Conservation (phyloP, 2,113 vertebrate species). For the Hippolais icterina region DNA sequence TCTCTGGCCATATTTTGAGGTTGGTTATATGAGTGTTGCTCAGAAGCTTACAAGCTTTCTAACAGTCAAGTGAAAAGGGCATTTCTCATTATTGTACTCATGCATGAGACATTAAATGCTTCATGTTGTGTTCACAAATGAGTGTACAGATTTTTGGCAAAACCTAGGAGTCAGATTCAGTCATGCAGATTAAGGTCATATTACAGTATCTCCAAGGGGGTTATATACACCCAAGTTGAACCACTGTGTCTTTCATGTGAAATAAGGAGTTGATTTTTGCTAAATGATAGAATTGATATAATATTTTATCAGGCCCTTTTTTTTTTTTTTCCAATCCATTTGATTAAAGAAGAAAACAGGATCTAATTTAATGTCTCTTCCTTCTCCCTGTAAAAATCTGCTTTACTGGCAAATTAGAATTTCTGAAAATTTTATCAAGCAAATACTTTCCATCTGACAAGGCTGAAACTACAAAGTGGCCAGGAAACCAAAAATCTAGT, state of each 20-base stretch:
- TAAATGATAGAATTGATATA: neutral
- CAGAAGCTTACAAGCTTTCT: constrained; percentile 36
- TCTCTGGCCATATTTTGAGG: neutral
- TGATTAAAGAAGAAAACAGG: neutral
- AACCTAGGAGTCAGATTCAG: neutral
- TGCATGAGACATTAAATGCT: constrained; percentile 12
- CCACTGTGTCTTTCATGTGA: neutral
- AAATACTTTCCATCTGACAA: constrained; percentile 22
- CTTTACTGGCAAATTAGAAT: constrained; percentile 51
- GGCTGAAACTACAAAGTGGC: constrained; percentile 26
- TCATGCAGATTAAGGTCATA: constrained; percentile 23
- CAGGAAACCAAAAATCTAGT: constrained; percentile 17
- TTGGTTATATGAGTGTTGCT: neutral
- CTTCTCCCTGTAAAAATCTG: neutral
- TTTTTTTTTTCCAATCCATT: neutral
- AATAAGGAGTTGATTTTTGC: neutral
- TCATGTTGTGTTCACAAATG: constrained; percentile 38
- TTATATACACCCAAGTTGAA: neutral
- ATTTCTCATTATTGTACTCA: constrained; percentile 13
- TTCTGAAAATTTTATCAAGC: constrained; percentile 49
- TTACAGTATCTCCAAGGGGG: neutral
- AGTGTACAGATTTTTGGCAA: constrained; percentile 49
- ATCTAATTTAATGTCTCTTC: constrained; percentile 5
- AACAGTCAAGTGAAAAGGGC: constrained; percentile 36
- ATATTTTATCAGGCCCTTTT: neutral